Base-by-base conservation (phyloP, 2,888 invertebrate species). In the Cephus pygmeus region DNA sequence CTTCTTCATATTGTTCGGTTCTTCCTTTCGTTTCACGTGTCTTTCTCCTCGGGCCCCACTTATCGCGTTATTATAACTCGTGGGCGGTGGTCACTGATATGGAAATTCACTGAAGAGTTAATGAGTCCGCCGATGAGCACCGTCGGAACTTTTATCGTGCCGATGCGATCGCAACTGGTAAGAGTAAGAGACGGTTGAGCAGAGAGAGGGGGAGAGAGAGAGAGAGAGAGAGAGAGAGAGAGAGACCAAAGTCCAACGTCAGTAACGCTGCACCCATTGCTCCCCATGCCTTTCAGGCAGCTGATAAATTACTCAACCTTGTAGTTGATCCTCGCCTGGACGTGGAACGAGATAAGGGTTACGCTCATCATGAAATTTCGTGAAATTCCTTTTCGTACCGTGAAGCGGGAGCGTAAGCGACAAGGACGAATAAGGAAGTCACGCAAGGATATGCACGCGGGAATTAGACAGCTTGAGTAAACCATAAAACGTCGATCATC, bases 271-370 rank as follows among this genome's bases (percentile, higher is more conserved):
- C 36, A 40, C 79, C 82, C 81, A 83, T 84, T 83, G 84, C 84
- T 84, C 84, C 86, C 86, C 87, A 86, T 85, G 83, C 87, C 89
- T 88, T 89, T 88, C 88, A 86, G 85, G 82, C 87, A 83, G 83
- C 88, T 90, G 90, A 90, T 90, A 91, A 90, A 90, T 91, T 90
- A 90, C 90, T 90, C 87, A 87, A 87, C 85, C 88, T 86, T 86
- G 80, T 81, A 80, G 81, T 81, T 40, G 36, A 79, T 81, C 80
- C 81, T 83, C 83, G 35, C 35, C 35, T 35, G 81, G 83, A 12
- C n/a, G 69, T 6, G 33, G 30, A 30, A 31, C 69, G 69, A 69
- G 69, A 33, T 31, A 69, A 69, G 30, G 69, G 33, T 30, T 33
- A 30, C 33, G 12, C 30, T 30, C 69, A 12, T 69, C 30, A n/a